Evolutionary conservation across 2,113 vertebrate genomes (phyloP).

Genomic region (Guaruba guarouba): DNA sequence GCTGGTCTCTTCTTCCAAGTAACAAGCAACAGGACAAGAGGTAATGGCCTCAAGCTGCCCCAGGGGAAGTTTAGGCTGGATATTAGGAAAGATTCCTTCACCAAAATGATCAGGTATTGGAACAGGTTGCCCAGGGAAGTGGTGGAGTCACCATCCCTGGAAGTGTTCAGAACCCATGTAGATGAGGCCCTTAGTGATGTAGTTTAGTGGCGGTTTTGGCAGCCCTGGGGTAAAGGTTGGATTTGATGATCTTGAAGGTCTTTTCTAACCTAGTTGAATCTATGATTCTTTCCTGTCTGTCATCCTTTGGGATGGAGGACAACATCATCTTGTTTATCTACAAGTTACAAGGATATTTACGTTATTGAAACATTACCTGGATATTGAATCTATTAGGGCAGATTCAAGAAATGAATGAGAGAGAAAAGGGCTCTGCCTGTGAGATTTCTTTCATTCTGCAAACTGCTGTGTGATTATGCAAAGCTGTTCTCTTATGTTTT

Average conservation of each 20-base stretch:
- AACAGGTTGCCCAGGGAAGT: neutral
- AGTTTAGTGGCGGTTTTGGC: neutral
- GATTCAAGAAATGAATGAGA: neutral
- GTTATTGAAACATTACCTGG: neutral
- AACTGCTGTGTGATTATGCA: slow-evolving; percentile 31
- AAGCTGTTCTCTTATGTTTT: slow-evolving; percentile 41
- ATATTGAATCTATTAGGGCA: neutral
- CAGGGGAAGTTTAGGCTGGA: neutral
- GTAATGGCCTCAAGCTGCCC: neutral
- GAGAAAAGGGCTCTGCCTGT: neutral
- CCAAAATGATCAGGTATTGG: neutral
- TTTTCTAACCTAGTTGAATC: neutral
- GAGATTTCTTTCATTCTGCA: slow-evolving; percentile 23
- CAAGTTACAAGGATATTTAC: neutral
- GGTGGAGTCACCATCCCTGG: neutral
- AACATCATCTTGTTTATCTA: neutral
- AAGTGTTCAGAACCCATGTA: neutral
- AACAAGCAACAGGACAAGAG: neutral
- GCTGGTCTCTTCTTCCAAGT: neutral
- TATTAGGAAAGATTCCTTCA: neutral
- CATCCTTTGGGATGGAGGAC: neutral
- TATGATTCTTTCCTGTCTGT: neutral
- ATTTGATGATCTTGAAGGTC: neutral
- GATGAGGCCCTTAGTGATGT: neutral
- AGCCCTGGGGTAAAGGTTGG: neutral